Evolutionary conservation across 35 echinoderm and acorn worm genomes (phyloP), one percentile per base, ranked within the genome.

Genomic region (Stichopus chloronotus): DNA sequence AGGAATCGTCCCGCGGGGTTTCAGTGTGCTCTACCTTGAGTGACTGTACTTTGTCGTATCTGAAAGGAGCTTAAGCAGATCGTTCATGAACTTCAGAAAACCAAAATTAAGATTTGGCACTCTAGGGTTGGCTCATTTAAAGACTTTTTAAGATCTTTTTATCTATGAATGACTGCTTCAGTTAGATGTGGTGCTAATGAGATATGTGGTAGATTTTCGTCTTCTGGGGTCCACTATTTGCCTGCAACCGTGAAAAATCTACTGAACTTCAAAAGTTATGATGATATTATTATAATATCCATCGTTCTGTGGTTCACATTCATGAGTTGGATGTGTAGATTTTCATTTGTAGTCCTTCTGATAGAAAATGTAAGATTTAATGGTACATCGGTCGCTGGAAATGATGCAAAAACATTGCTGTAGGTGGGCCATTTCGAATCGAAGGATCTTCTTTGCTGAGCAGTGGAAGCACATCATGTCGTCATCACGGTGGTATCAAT

Each of bases 21-120:
- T 43, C 30, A 43, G 16, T 58, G 22, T 43, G 19, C 59, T 63
- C 43, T 7, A 72, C 25, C 58, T 43, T 43, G 59, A 89, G 59
- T 89, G 87, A 89, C 87, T 89, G 87, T 54, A 89, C 87, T 89
- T 89, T 89, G 60, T 89, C 25, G 25, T 14, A 52, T 88, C 17
- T 71, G 9, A 20, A 16, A 74, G 55, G 87, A 61, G 71, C 23
- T 24, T 89, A 52, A 71, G 61, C 87, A 89, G 57, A 89, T 89
- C 87, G 65, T 89, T 89, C 65, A 72, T 89, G 87, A 72, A 72
- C 65, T 89, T 85, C 82, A 85, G 55, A 25, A 85, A 14, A 43
- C 30, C 30, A 19, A 21, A 74, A 20, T 74, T 20, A 74, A 74
- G 11, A 74, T 74, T 74, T 74, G 11, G 4, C 22, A 74, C 22